phyloP scores from a whole-genome alignment of 2,888 invertebrate species.

The Neoitamus cyanurus region DNA sequence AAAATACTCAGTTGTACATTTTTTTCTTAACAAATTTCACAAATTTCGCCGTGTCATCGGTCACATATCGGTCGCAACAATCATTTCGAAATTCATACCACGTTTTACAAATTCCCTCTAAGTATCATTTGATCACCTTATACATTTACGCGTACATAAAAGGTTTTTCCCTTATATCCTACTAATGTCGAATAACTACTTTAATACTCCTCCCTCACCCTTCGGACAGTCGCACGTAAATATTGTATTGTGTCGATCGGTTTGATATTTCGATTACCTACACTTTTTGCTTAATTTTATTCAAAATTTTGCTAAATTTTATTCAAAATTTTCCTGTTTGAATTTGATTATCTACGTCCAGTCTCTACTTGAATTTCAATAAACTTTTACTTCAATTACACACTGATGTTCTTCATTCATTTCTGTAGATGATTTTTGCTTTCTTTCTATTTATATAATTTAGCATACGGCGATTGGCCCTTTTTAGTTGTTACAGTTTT shows the following conservation, averaged over 20 bases:
- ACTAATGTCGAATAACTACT: not conserved
- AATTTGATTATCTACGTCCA: not conserved
- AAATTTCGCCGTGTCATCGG: not conserved
- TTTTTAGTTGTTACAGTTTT: not conserved
- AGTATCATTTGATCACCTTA: not conserved
- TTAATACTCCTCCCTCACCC: not conserved
- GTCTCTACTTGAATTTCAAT: not conserved
- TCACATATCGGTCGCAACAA: not conserved
- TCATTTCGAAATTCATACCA: not conserved
- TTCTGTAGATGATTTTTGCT: not conserved
- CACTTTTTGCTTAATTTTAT: not conserved
- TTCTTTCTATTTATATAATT: not conserved
- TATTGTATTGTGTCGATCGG: not conserved
- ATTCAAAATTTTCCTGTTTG: not conserved
- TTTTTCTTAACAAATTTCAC: constrained; percentile 14
- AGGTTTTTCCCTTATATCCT: not conserved
- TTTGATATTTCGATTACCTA: not conserved
- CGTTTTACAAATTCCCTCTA: constrained; percentile 14
- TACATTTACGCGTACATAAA: not conserved
- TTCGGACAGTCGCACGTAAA: not conserved
- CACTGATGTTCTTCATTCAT: not conserved
- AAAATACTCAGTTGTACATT: constrained; percentile 33
- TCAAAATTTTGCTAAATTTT: not conserved
- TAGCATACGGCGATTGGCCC: not conserved
- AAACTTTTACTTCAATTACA: not conserved